Conservation (phyloP, 2,888 invertebrate genomes). For the Helicoverpa assulta region DNA sequence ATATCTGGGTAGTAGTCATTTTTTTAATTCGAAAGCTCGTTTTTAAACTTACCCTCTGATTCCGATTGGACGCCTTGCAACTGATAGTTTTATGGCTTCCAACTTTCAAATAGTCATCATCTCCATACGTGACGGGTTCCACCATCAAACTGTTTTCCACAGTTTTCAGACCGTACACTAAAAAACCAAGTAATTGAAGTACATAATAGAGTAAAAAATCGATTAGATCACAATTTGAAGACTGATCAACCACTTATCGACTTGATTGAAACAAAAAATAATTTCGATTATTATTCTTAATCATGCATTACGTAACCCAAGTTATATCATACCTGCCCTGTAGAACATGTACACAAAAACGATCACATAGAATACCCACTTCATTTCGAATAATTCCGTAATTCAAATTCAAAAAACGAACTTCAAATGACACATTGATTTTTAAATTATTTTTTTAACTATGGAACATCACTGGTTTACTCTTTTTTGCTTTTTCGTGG, state of each 20-base stretch:
- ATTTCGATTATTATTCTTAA: too few relatives aligned
- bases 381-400: conserved; percentile 69
- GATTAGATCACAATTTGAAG: too few relatives aligned
- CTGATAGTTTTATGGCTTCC: conserved; percentile 73
- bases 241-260: too few relatives aligned
- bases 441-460: conserved; percentile 18
- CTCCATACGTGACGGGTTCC: conserved; percentile 70
- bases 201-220: not conserved
- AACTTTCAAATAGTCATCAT: conserved; percentile 68
- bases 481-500: conserved; percentile 49
- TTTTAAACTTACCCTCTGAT: conserved; percentile 73
- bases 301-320: too few relatives aligned
- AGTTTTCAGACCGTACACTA: conserved; percentile 73
- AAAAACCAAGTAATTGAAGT: conserved; percentile 34
- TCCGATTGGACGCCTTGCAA: conserved; percentile 75
- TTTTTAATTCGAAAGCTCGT: not conserved
- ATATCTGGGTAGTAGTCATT: too few relatives aligned
- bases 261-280: too few relatives aligned
- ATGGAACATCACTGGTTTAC: conserved; percentile 13
- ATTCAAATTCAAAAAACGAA: conserved; percentile 35
- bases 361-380: conserved; percentile 79
- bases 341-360: conserved; percentile 79
- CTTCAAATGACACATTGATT: conserved; percentile 7
- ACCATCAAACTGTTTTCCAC: conserved; percentile 65
- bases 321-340: conserved; percentile 72